phyloP scores from a whole-genome alignment of 2,797 vertebrate species.

The Acrocephalus scirpaceus region DNA sequence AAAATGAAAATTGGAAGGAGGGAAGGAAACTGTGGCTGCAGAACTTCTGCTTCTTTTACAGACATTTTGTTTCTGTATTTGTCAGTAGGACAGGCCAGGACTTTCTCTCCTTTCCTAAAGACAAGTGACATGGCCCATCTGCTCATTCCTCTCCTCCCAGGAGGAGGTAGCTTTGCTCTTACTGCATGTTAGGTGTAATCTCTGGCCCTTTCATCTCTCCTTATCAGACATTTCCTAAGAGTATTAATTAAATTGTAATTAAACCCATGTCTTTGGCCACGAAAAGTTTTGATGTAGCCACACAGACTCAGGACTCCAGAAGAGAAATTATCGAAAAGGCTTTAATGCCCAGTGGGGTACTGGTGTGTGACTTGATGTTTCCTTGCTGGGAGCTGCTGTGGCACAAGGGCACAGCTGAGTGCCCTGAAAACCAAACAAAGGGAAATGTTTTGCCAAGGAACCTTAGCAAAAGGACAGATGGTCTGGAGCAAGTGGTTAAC shows the following conservation, averaged over 20 bases:
- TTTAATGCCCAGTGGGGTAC: background rate
- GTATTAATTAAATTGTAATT: background rate
- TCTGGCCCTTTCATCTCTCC: background rate
- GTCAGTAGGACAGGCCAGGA: background rate
- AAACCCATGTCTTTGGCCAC: background rate
- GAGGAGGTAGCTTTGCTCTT: background rate
- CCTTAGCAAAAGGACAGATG: slow-evolving; percentile 14
- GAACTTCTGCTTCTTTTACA: background rate
- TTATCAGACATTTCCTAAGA: background rate
- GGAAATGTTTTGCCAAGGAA: background rate
- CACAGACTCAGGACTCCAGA: background rate
- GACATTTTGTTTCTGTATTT: background rate
- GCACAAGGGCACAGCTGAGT: background rate
- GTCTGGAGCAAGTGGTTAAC: slow-evolving; percentile 4
- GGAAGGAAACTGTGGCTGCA: background rate
- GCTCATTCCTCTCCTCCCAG: background rate
- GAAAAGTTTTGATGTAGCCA: background rate
- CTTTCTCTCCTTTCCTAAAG: background rate
- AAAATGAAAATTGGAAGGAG: background rate
- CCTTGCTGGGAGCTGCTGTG: background rate
- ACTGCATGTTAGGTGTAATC: accelerated
- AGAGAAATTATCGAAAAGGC: background rate
- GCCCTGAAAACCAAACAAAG: background rate
- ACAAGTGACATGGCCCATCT: background rate
- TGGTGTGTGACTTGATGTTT: background rate